Percentiles rank a stretch among this genome's conserved stretches.
These are phyloP conservation scores for Eueides isabella DNA, from an alignment of 1,140 invertebrate genomes.

Conservation along the genomic window DNA sequence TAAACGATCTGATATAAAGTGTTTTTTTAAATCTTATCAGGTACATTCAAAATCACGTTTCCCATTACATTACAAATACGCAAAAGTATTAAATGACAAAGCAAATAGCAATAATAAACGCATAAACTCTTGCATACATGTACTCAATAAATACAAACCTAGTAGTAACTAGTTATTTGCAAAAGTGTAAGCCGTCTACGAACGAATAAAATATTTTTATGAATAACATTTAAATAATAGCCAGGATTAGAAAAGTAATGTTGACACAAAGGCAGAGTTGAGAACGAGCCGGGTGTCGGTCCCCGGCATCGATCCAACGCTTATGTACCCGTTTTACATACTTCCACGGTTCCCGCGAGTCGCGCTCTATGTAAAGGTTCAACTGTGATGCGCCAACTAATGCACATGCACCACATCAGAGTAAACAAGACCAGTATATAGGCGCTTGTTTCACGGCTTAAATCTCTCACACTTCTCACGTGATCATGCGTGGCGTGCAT, in stretches of 20 bases:
- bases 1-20: constrained; percentile 10
- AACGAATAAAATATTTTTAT: background rate
- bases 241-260: background rate
- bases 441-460: constrained; percentile 46
- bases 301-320: constrained; percentile 72
- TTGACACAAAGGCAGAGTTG: constrained; percentile 42
- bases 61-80: too few species aligned
- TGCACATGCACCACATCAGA: constrained; percentile 69
- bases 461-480: constrained; percentile 48
- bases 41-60: too few species aligned
- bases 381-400: constrained; percentile 77
- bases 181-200: background rate
- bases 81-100: too few species aligned
- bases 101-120: background rate
- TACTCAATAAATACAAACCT: background rate
- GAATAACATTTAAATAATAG: background rate
- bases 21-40: too few species aligned
- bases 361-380: constrained; percentile 72
- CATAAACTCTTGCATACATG: too few species aligned
- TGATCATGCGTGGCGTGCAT: constrained; percentile 35
- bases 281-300: constrained; percentile 59
- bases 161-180: background rate
- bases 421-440: constrained; percentile 55
- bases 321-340: constrained; percentile 77
- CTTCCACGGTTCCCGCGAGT: constrained; percentile 63